Conservation (phyloP, 2,113 vertebrate species). For the Tachuris rubrigastra region DNA sequence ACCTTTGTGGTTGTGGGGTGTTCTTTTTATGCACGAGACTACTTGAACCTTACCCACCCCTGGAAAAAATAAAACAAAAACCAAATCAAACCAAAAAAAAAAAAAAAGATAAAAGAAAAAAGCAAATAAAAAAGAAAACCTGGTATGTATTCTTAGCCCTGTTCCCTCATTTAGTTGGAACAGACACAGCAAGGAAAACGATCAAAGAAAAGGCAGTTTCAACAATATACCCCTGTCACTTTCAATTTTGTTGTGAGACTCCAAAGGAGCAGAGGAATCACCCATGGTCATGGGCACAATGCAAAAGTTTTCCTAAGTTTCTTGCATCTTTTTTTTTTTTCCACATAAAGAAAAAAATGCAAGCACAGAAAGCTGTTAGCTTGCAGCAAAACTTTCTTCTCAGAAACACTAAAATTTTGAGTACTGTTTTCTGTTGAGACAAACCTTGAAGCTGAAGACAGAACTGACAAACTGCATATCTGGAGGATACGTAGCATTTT, state of each 20-base stretch:
- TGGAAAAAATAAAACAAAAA: neutral
- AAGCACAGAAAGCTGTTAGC: neutral
- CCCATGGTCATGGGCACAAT: neutral
- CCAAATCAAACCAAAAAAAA: neutral
- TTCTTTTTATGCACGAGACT: neutral
- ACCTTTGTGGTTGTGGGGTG: neutral
- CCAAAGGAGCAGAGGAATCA: constrained; percentile 10
- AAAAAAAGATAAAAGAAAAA: neutral
- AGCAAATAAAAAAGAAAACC: neutral
- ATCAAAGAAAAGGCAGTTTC: constrained; percentile 58
- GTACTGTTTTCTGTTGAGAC: neutral
- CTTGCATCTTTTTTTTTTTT: neutral
- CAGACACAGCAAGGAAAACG: constrained; percentile 33
- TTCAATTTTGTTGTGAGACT: constrained; percentile 22
- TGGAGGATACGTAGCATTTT: neutral
- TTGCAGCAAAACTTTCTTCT: neutral
- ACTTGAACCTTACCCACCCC: neutral
- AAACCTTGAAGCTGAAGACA: neutral
- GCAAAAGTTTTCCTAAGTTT: constrained; percentile 40
- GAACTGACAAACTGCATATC: neutral
- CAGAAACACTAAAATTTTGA: neutral
- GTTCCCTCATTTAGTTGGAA: constrained; percentile 3
- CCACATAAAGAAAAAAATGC: neutral
- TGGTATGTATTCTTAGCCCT: neutral
- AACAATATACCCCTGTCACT: constrained; percentile 51